Conservation (phyloP, 2,113 vertebrate genomes). For the Coptodon bakossiorum region DNA sequence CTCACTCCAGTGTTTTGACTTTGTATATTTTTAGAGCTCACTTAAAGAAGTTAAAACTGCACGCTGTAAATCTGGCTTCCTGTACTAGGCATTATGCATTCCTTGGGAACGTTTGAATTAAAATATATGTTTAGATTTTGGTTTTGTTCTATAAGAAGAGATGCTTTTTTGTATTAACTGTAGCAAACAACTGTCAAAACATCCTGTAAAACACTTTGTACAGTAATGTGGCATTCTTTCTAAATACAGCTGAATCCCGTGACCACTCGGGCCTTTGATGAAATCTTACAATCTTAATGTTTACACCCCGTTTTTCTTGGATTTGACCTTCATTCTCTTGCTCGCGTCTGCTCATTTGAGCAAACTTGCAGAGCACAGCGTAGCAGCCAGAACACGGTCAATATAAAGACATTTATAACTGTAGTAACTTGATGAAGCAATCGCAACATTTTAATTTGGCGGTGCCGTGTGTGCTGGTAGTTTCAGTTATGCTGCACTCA, state of each 20-base stretch:
- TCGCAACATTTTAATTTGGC: background rate
- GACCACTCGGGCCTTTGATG: background rate
- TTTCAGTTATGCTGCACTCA: background rate
- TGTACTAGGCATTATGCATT: background rate
- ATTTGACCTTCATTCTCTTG: background rate
- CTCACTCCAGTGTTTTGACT: background rate
- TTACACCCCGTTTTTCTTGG: background rate
- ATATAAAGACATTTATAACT: background rate
- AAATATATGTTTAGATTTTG: background rate
- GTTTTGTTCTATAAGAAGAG: background rate
- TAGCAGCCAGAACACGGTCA: rapidly evolving
- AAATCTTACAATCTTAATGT: background rate
- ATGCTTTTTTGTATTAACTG: background rate
- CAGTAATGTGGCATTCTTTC: background rate
- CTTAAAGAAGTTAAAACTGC: background rate
- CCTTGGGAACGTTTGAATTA: background rate
- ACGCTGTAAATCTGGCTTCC: background rate
- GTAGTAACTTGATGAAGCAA: background rate
- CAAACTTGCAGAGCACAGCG: background rate
- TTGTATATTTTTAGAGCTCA: background rate
- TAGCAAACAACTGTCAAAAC: background rate
- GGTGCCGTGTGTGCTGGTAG: background rate
- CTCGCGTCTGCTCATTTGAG: background rate
- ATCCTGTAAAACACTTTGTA: background rate
- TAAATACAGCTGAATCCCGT: background rate